Evolutionary conservation across 2,888 invertebrate species (phyloP), one percentile per base, ranked within the genome.

Genomic region (Eucera pruinosa): DNA sequence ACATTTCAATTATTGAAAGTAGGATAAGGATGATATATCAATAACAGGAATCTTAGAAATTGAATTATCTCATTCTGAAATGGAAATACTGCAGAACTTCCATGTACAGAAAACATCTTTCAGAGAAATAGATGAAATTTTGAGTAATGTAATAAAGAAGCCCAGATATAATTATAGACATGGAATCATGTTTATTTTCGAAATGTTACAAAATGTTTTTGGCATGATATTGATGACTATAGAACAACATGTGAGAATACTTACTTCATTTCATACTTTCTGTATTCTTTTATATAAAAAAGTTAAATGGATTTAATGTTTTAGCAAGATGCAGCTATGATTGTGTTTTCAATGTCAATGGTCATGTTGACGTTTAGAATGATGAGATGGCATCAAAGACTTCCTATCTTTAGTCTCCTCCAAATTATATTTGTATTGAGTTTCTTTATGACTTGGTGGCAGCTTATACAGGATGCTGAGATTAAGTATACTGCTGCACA

Each of bases 391-490:
- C 81, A 78, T 23, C 79, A 80, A 60, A 54, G 76, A 6, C 82
- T 81, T 36, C 52, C 88, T 5, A 74, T 87, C n/a, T 47, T 83
- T 20, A 20, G 82, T 7, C 5, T 83, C 2, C 20, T 88, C 11
- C 74, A 83, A 61, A 3, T 88, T 18, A 78, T 87, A 58, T 55
- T 89, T 18, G 15, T 85, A 23, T 58, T 77, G 0, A 90, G 90
- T 65, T 90, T 86, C 45, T 69, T 87, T 11, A 84, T 91, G 57
- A 89, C 87, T 1, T 91, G 88, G 88, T 86, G 84, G 83, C 84
- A 87, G 27, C 86, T 91, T 43, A 47, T 90, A 62, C 80, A 87
- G 86, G 88, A 91, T 67, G 88, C 86, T 47, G 85, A 89, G 75
- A 86, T 89, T 41, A 87, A 89, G 52, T 67, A 82, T 57, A 64